These are phyloP conservation scores for Tetheella fluctuosa DNA, from an alignment of 2,888 invertebrate species.

Conservation along the genomic window DNA sequence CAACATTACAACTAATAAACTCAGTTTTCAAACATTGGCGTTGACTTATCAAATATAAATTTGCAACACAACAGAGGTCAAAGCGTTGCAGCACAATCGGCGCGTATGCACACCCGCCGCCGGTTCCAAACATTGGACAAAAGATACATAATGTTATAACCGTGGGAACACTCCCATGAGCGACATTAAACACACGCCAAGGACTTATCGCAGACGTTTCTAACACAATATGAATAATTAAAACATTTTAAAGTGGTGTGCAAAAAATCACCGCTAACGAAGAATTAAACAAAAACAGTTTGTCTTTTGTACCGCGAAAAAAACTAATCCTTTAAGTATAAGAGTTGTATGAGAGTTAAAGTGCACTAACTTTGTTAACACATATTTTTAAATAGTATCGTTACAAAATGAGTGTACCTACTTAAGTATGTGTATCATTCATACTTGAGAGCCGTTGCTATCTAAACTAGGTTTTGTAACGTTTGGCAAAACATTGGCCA, in stretches of 20 bases:
- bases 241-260: background rate
- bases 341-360: background rate
- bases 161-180: conserved; percentile 56
- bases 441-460: no score
- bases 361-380: background rate
- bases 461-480: no score
- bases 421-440: no score
- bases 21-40: background rate
- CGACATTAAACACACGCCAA: conserved; percentile 10
- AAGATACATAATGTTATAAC: conserved; percentile 28
- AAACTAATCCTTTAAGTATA: background rate
- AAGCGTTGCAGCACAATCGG: background rate
- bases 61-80: background rate
- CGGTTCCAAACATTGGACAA: conserved; percentile 1
- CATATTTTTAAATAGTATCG: no score
- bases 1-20: background rate
- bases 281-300: background rate
- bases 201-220: background rate
- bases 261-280: background rate
- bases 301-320: background rate
- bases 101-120: background rate
- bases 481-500: no score
- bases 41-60: background rate
- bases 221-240: conserved; percentile 2
- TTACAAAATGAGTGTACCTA: no score